Evolutionary conservation across 2,888 invertebrate species (phyloP).

Genomic region (Hedychridium roseum): DNA sequence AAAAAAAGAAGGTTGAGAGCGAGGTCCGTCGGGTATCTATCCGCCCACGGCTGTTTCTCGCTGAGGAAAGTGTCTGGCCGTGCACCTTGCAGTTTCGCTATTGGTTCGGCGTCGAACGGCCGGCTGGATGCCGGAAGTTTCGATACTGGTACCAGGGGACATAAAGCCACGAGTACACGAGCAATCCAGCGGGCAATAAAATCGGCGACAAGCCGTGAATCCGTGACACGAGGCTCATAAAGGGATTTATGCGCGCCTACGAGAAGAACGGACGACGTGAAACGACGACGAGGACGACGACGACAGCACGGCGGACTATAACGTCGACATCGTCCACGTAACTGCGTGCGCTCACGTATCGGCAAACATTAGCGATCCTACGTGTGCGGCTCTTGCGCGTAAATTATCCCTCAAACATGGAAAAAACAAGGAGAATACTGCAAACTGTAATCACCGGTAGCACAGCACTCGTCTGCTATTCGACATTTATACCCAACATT

Average conservation of each 20-base stretch:
- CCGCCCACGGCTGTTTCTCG: no score
- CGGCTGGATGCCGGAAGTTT: slow-evolving; percentile 44
- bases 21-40: no score
- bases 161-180: slow-evolving; percentile 44
- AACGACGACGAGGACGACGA: slow-evolving; percentile 12
- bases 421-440: no score
- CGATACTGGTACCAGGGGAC: slow-evolving; percentile 41
- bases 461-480: no score
- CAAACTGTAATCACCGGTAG: no score
- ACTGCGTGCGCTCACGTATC: not conserved
- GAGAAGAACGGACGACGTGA: slow-evolving; percentile 27
- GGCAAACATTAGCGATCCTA: no score
- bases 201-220: slow-evolving; percentile 58
- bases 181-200: slow-evolving; percentile 54
- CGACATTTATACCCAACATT: no score
- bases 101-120: slow-evolving; percentile 6
- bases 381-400: no score
- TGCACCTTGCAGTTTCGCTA: slow-evolving; percentile 5
- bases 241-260: slow-evolving; percentile 54
- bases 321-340: not conserved
- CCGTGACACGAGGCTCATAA: slow-evolving; percentile 57
- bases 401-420: no score
- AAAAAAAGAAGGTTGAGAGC: no score
- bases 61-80: slow-evolving; percentile 23
- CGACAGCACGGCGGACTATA: not conserved